Percentiles rank a stretch among this genome's conserved stretches.
These are phyloP conservation scores for Orius laevigatus DNA, from an alignment of 1,140 invertebrate species.

Conservation along the genomic window DNA sequence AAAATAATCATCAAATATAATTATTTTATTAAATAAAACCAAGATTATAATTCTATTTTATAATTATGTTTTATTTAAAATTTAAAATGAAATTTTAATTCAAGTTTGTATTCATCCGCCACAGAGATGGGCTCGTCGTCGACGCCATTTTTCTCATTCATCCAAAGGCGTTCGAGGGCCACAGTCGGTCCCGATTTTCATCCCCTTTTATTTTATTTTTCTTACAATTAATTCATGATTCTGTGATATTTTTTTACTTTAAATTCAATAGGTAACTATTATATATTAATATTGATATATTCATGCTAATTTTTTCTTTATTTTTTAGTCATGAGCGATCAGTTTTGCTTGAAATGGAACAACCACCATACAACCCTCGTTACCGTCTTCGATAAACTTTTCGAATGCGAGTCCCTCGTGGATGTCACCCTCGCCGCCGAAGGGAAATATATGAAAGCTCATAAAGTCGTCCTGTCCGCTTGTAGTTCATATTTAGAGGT, in stretches of 20 bases:
- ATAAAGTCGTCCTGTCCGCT: conserved; percentile 36
- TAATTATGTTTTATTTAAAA: too few relatives aligned
- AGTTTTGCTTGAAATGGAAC: conserved; percentile 40
- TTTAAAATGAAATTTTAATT: too few relatives aligned
- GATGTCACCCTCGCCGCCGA: conserved; percentile 40
- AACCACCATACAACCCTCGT: conserved; percentile 37
- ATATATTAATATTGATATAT: background rate
- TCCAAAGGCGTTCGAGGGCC: background rate
- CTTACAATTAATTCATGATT: conserved; percentile 4
- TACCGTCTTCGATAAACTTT: conserved; percentile 33
- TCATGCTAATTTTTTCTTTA: conserved; percentile 1
- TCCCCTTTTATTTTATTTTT: background rate
- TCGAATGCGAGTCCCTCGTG: conserved; percentile 32
- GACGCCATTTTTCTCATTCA: conserved; percentile 3
- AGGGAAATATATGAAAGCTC: conserved; percentile 34
- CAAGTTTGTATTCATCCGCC: conserved; percentile 11
- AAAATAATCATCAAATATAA: too few relatives aligned
- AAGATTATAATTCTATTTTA: too few relatives aligned
- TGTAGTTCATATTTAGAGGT: conserved; percentile 39
- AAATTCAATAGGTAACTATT: conserved; percentile 7
- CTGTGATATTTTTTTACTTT: conserved; percentile 12
- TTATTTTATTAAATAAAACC: too few relatives aligned
- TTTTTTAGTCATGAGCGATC: conserved; percentile 27
- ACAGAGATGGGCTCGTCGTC: background rate
- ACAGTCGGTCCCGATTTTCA: background rate